Evolutionary conservation across 2,888 invertebrate species (phyloP), one percentile per base, ranked within the genome.

Genomic region (Mamestra brassicae): DNA sequence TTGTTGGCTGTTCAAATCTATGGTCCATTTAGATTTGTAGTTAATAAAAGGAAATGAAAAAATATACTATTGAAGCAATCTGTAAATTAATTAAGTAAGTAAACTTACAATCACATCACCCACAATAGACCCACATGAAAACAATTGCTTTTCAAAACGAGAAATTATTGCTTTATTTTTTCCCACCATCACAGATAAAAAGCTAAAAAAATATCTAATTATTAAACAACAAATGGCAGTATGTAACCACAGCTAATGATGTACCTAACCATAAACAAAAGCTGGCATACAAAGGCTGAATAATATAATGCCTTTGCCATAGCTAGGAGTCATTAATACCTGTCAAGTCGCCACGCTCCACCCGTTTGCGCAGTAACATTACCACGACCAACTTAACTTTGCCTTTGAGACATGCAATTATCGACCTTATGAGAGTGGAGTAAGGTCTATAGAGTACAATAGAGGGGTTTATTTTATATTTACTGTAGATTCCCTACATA

Each of bases 331-430:
- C 95, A 95, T 95, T 95, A 95, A 96, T 96, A 94, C 88, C 92
- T 93, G 95, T 94, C 95, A 91, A 90, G 88, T 75, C 72, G 77
- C 79, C 76, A 90, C 87, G 91, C 95, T 88, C 94, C 96, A 90
- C 95, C 95, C 94, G 92, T 90, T 91, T 93, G 93, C 92, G 92
- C 93, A 90, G 91, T 90, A 82, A 92, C 91, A 93, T 93, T 93
- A 92, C 89, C 83, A 84, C 45, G 65, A 75, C 86, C 64, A 85
- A 85, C 70, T 78, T 84, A 70, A 38, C 62, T 66, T 66, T 77
- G 15, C 74, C 3, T 47, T 38, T 58, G 4, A 45, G 60, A 70
- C 65, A 65, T 62, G n/a, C 83, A 63, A 89, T 71, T 80, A 67
- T 80, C 68, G 76, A 89, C 90, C 88, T 84, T 92, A 89, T 68